Evolutionary conservation across 2,797 vertebrate genomes (phyloP), one percentile per base, ranked within the genome.

Genomic region (Poecilia velifera): DNA sequence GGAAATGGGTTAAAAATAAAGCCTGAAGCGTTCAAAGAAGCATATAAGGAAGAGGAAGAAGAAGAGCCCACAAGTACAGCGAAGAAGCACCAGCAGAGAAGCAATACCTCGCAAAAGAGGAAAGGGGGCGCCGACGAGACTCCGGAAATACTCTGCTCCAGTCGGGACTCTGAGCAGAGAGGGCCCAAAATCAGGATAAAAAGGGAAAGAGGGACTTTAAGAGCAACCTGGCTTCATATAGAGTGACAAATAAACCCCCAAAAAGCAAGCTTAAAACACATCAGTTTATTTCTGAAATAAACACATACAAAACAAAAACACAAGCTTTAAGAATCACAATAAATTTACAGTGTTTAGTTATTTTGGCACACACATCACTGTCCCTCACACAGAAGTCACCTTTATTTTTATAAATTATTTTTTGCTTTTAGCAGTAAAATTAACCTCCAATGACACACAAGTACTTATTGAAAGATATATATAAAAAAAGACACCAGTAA

Each of bases 201-300:
- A 18, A 1, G 41, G 13, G 25, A 59, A 39, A 41, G n/a, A 72
- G 47, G 68, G 39, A 28, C 18, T 25, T 66, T 34, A 73, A 34
- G 3, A 73, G 47, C 13, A 51, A 73, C 31, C 34, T 7, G 49
- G 31, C 9, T 41, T 16, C 51, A 53, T 57, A 53, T 20, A 12
- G 36, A 71, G 51, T 6, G 28, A 43, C 10, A 77, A 28, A 20
- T 28, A 34, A 25, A 2, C 5, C 28, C 49, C 49, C 6, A 51
- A 51, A 31, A 51, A 77, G 68, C 18, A 10, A 9, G 2, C 20
- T 3, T 71, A 73, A 79, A 91, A 90, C 6, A 87, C 86, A 89
- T 93, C 83, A 90, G 80, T 85, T 92, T 93, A 91, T 91, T 84
- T 1, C 76, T 78, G 66, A 74, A 83, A 80, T 36, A 77, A 88